These are phyloP conservation scores for Upupa epops DNA, from an alignment of 2,113 vertebrate species.

Conservation along the genomic window DNA sequence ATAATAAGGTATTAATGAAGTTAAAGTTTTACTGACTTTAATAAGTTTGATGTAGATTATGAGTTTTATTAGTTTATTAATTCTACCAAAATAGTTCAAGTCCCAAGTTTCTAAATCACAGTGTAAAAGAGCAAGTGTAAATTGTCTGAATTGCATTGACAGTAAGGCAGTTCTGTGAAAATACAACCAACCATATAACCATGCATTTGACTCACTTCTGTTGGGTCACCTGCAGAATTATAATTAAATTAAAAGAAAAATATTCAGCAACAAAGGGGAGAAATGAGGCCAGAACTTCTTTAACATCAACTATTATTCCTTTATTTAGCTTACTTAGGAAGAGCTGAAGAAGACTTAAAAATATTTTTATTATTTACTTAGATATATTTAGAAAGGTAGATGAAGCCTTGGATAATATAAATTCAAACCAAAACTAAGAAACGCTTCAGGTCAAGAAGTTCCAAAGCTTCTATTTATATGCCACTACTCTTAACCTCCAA, in stretches of 20 bases:
- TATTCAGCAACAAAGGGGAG: neutral
- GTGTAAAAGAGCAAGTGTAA: neutral
- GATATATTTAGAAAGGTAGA: neutral
- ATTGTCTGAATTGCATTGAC: neutral
- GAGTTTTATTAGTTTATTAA: neutral
- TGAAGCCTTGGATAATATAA: neutral
- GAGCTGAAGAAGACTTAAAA: neutral
- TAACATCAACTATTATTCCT: neutral
- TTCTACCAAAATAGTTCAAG: neutral
- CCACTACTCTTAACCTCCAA: neutral
- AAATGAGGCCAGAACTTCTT: neutral
- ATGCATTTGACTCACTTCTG: neutral
- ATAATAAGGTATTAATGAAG: neutral
- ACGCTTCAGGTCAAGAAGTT: neutral
- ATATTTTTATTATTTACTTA: neutral
- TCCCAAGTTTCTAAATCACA: neutral
- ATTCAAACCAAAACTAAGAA: neutral
- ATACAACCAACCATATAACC: neutral
- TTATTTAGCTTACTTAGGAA: neutral
- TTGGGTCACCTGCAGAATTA: neutral
- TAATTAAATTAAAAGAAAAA: neutral
- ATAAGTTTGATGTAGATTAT: neutral
- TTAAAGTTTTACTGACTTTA: neutral
- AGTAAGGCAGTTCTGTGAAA: neutral
- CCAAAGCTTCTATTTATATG: neutral